Evolutionary conservation across 2,113 vertebrate genomes (phyloP).

Genomic region (Sula dactylatra): DNA sequence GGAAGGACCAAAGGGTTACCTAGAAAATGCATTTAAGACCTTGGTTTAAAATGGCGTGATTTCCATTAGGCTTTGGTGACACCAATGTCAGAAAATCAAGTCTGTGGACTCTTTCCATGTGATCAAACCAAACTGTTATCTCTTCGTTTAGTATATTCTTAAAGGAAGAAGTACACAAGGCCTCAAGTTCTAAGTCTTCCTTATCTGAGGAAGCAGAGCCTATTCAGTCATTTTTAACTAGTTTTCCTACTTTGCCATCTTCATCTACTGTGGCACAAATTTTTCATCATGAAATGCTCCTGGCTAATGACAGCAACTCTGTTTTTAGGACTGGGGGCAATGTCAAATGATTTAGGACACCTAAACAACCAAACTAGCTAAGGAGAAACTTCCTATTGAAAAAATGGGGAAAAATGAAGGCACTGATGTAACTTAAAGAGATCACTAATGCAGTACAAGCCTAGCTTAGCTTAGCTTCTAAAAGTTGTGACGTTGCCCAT

Average conservation of each 20-base stretch:
- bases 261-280: background rate
- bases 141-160: background rate
- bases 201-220: background rate
- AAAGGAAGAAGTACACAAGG: background rate
- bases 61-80: background rate
- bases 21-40: background rate
- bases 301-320: background rate
- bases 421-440: background rate
- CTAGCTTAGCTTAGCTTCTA: conserved; percentile 8
- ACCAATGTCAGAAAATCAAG: background rate
- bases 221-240: background rate
- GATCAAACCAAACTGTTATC: background rate
- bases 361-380: background rate
- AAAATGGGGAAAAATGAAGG: background rate
- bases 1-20: background rate
- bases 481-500: conserved; percentile 34
- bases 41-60: background rate
- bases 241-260: background rate
- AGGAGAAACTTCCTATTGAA: background rate
- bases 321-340: background rate
- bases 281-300: background rate
- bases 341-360: background rate
- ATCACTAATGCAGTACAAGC: background rate
- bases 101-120: background rate
- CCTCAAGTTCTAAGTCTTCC: background rate